Evolutionary conservation across 2,113 vertebrate species (phyloP), one percentile per base, ranked within the genome.

Genomic region (Odontophorus gujanensis): DNA sequence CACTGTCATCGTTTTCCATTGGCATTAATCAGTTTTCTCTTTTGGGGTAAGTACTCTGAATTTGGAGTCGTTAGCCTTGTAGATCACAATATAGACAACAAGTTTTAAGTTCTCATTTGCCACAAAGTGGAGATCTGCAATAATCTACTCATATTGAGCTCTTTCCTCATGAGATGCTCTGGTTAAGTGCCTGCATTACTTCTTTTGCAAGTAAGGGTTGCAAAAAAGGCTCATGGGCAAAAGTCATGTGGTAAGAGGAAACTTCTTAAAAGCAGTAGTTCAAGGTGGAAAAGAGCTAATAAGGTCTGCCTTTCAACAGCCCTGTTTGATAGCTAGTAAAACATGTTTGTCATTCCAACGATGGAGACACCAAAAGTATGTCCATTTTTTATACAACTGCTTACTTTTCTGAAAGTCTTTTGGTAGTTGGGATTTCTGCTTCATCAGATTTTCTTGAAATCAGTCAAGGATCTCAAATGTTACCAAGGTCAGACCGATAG

Each of bases 381-480:
- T 42, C 6, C 3, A 16, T 69, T 86, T 81, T 81, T 69, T 18
- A 47, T 30, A 19, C 8, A 80, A 45, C 14, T 59, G 16, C 7
- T 73, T 80, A 57, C 7, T 91, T 57, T 83, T 80, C 34, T 74
- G 68, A 85, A n/a, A 19, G 11, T 78, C 22, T 71, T 71, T 81
- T 88, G 38, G 26, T 90, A 43, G 6, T 59, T 77, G 19, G 22
- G 28, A 59, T 74, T 92, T 83, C 45, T 89, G 68, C 7, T 62
- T 62, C 45, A 53, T 58, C 59, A 77, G 51, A 83, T 85, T 93
- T 90, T 73, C 68, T 77, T 77, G 43, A 85, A 93, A 93, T 71
- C 63, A 83, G 82, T 76, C n/a, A 94, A 87, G 89, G 78, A 84
- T 51, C 66, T 94, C 81, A 87, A 81, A 89, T 3, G 3, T 77